These are phyloP conservation scores for Cepaea hortensis DNA, from an alignment of 2,888 invertebrate genomes.

Conservation along the genomic window DNA sequence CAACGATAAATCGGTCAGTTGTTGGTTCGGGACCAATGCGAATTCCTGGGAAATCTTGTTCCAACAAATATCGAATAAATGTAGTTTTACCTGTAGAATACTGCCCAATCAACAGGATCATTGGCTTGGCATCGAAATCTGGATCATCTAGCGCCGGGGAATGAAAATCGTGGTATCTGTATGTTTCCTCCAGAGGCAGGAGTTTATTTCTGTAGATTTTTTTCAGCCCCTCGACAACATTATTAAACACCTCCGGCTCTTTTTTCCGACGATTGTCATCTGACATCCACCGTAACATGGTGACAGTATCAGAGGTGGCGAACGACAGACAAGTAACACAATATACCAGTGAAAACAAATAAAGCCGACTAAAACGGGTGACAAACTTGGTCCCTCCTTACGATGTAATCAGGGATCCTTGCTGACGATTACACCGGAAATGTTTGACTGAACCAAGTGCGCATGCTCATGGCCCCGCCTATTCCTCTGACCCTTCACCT, in stretches of 20 bases:
- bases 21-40: conserved; percentile 99
- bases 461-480: conserved; percentile 49
- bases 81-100: conserved; percentile 94
- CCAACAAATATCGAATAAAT: conserved; percentile 84
- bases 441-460: conserved; percentile 47
- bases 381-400: neutral
- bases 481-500: conserved; percentile 49
- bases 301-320: conserved; percentile 29
- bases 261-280: conserved; percentile 72
- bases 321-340: neutral
- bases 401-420: too few species aligned
- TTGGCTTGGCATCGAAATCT: conserved; percentile 98
- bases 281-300: conserved; percentile 69
- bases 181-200: conserved; percentile 75
- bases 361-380: neutral
- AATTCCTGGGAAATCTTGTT: conserved; percentile 94
- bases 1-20: conserved; percentile 97
- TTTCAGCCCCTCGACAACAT: conserved; percentile 95
- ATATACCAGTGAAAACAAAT: neutral
- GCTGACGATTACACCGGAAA: conserved; percentile 48
- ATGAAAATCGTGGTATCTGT: conserved; percentile 77
- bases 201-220: conserved; percentile 78
- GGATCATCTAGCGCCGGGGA: conserved; percentile 83
- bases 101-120: conserved; percentile 97
- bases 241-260: conserved; percentile 82